Evolutionary conservation across 2,888 invertebrate genomes (phyloP).

Genomic region (Eupithecia exiguata): DNA sequence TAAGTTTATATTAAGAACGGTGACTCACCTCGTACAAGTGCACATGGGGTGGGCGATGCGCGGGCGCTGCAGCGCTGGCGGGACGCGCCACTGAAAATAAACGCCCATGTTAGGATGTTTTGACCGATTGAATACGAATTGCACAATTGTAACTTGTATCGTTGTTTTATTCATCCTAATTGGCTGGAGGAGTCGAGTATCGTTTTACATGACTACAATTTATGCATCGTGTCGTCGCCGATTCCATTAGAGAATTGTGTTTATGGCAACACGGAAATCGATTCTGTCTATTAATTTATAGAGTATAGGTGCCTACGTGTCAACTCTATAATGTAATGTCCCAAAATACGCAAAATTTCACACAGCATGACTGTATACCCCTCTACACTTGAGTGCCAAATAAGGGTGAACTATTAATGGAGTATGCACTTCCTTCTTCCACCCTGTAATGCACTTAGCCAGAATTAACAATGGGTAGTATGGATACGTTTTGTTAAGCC

Average conservation of each 20-base stretch:
- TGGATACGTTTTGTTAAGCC: constrained; percentile 4
- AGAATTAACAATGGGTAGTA: constrained; percentile 23
- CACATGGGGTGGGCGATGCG: constrained; percentile 69
- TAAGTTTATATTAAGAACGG: constrained; percentile 53
- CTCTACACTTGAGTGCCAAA: constrained; percentile 18
- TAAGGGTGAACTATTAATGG: constrained; percentile 14
- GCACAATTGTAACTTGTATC: constrained; percentile 34
- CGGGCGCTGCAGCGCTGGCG: constrained; percentile 62
- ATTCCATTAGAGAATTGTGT: constrained; percentile 12
- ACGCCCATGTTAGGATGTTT: constrained; percentile 39
- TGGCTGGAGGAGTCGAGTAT: constrained; percentile 20
- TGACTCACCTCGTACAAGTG: constrained; percentile 81
- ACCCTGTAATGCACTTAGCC: constrained; percentile 24
- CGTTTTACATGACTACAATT: constrained; percentile 25
- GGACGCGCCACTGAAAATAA: constrained; percentile 70
- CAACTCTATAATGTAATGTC: neutral
- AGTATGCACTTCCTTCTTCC: constrained; percentile 26
- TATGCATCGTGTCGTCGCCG: constrained; percentile 19
- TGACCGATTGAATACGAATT: constrained; percentile 40
- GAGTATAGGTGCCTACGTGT: neutral
- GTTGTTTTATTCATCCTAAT: constrained; percentile 34
- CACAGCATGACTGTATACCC: neutral
- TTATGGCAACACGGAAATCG: constrained; percentile 2
- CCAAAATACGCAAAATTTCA: constrained; percentile 10
- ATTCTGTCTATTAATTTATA: constrained; percentile 1